These are phyloP conservation scores for Byasa hedistus DNA, from an alignment of 2,888 invertebrate genomes.

Conservation along the genomic window DNA sequence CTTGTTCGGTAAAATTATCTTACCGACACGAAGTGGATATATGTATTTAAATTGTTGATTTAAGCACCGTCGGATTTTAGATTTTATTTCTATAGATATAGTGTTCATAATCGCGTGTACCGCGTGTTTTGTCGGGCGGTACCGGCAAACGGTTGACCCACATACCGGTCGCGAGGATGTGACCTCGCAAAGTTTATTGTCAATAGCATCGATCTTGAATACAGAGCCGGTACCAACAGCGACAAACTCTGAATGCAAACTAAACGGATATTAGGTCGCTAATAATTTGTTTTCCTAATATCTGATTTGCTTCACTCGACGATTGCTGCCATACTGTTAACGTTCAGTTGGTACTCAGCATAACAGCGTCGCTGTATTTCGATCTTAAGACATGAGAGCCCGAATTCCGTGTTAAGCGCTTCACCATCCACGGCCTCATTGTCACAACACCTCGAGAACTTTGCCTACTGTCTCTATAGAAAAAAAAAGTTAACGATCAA, in stretches of 20 bases:
- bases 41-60: slow-evolving; percentile 25
- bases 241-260: slow-evolving; percentile 29
- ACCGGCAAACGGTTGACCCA: slow-evolving; percentile 63
- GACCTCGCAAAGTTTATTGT: slow-evolving; percentile 69
- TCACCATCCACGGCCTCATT: too few relatives aligned
- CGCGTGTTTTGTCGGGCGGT: slow-evolving; percentile 35
- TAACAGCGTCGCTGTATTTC: too few relatives aligned
- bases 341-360: too few relatives aligned
- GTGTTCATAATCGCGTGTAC: slow-evolving; percentile 38
- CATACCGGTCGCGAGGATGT: slow-evolving; percentile 61
- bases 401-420: too few relatives aligned
- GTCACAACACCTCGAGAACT: too few relatives aligned
- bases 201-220: slow-evolving; percentile 49
- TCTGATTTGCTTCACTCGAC: not conserved
- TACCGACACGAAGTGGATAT: slow-evolving; percentile 25
- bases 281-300: slow-evolving; percentile 13
- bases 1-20: slow-evolving; percentile 36
- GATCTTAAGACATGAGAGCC: too few relatives aligned
- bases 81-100: slow-evolving; percentile 18
- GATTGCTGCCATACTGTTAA: too few relatives aligned
- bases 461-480: too few relatives aligned
- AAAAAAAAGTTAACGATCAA: too few relatives aligned
- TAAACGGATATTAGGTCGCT: slow-evolving; percentile 18
- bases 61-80: slow-evolving; percentile 20
- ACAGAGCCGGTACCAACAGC: slow-evolving; percentile 37